Evolutionary conservation across 35 echinoderm and acorn worm genomes (phyloP), one percentile per base, ranked within the genome.

Genomic region (Apostichopus californicus): DNA sequence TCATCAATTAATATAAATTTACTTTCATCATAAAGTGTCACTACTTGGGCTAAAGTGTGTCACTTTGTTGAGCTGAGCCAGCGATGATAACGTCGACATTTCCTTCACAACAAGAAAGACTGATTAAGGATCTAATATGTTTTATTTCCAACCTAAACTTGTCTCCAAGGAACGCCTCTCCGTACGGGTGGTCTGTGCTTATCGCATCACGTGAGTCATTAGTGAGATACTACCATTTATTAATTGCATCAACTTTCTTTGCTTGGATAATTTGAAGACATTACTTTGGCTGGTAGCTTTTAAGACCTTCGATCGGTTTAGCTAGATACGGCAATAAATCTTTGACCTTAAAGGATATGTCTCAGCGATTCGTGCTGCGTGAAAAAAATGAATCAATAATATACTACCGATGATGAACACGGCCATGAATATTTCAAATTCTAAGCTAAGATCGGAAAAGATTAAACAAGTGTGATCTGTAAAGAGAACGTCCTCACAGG

Each of bases 191-290:
- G 71, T 75, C 71, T 22, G 71, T n/a, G 17, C 20, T 58, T 20
- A 85, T 59, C 54, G 55, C 55, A 85, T 85, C 52, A 85, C 9
- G 81, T 58, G 81, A 85, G 57, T 85, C 81, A 85, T 85, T 85
- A 85, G 71, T 75, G 71, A 75, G 71, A 75, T 75, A 75, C 17
- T 7, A 58, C 81, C 81, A 58, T 85, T 58, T 85, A 85, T 85
- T 85, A 85, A 56, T 85, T 55, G 57, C 81, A 59, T 56, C 55
- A 59, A 85, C 54, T 85, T 59, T 85, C 71, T 58, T 85, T 85
- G 81, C 81, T 85, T 85, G 55, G 24, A 59, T 85, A 83, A 83
- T 15, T 55, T 83, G 80, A 83, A 83, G 80, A 83, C 80, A 83
- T 83, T 83, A 83, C 55, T 83, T 55, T 83, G 80, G 80, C 80